Evolutionary conservation across 92 coral and sea anemone genomes (phyloP).

Genomic region (Anthopleura xanthogrammica): DNA sequence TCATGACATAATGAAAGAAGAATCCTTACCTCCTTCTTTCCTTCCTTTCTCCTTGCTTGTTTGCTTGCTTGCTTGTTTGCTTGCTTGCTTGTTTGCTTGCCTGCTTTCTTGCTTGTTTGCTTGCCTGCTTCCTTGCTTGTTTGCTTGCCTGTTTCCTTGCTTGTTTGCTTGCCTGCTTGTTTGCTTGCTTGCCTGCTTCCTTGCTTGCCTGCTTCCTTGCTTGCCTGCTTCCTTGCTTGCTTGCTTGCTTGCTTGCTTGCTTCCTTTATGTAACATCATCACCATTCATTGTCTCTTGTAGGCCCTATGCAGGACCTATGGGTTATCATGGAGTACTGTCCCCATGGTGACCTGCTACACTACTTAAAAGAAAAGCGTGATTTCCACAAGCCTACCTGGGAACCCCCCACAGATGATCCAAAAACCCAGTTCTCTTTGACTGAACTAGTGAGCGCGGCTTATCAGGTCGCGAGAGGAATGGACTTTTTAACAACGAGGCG

Average conservation of each 20-base stretch:
- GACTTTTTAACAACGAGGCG: slow-evolving; percentile 78
- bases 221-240: no score
- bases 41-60: no score
- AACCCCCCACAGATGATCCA: slow-evolving; percentile 60
- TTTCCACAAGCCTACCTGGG: slow-evolving; percentile 70
- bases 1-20: no score
- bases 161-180: not conserved
- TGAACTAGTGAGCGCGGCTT: slow-evolving; percentile 76
- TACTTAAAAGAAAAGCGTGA: slow-evolving; percentile 70
- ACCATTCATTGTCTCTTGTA: slow-evolving; percentile 2
- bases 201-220: no score
- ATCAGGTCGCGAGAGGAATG: slow-evolving; percentile 91
- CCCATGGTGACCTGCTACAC: slow-evolving; percentile 74
- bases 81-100: not conserved
- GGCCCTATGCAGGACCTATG: slow-evolving; percentile 74
- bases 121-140: no score
- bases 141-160: no score
- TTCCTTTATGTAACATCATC: no score
- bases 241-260: not conserved
- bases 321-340: slow-evolving; percentile 85
- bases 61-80: no score
- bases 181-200: not conserved
- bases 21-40: no score
- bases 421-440: slow-evolving; percentile 64
- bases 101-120: no score